Evolutionary conservation across 2,113 vertebrate species (phyloP).

Genomic region (Eclectus roratus): DNA sequence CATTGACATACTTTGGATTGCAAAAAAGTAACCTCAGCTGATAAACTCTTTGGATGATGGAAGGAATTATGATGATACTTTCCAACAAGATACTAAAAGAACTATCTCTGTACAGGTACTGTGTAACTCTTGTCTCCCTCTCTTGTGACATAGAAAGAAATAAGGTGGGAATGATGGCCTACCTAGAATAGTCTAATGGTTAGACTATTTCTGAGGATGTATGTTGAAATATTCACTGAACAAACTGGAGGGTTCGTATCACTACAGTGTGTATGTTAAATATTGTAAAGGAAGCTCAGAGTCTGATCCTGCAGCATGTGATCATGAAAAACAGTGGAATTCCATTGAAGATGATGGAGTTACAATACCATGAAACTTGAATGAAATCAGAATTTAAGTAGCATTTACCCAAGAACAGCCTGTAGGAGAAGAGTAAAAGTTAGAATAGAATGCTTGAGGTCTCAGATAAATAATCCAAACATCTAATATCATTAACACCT

Average conservation of each 20-base stretch:
- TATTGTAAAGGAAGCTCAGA: not conserved
- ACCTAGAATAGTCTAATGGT: not conserved
- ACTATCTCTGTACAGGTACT: not conserved
- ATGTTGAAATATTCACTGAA: not conserved
- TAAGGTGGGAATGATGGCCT: not conserved
- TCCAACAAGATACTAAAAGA: not conserved
- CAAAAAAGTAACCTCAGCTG: not conserved
- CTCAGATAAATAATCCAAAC: not conserved
- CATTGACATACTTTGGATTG: not conserved
- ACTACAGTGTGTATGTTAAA: not conserved
- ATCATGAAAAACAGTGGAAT: not conserved
- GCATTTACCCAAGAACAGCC: not conserved
- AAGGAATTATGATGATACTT: not conserved
- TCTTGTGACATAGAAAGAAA: not conserved
- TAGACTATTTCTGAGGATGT: not conserved
- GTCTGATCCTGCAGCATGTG: fast-evolving
- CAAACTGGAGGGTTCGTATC: not conserved
- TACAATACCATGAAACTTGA: not conserved
- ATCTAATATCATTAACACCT: not conserved
- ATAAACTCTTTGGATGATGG: not conserved
- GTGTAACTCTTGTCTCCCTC: not conserved
- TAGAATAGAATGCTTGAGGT: not conserved
- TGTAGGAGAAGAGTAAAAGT: not conserved
- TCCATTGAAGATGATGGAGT: not conserved
- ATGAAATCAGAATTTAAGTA: not conserved